phyloP scores from a whole-genome alignment of 2,797 vertebrate species.

The Oreochromis mossambicus region DNA sequence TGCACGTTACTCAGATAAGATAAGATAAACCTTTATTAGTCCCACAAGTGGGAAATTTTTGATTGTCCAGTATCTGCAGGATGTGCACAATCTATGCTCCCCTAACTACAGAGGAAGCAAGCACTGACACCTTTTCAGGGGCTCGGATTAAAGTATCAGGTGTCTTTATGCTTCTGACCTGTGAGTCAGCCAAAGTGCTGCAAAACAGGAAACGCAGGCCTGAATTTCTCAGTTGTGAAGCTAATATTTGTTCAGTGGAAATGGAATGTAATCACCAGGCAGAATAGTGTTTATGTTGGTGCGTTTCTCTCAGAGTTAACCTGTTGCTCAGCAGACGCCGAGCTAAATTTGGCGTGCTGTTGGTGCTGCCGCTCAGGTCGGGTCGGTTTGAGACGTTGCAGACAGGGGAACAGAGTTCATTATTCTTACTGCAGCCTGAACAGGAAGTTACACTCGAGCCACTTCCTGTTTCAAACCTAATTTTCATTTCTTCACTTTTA shows the following conservation, averaged over 20 bases:
- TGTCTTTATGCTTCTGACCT: neutral
- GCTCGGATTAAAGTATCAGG: neutral
- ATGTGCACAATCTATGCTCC: neutral
- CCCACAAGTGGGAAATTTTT: neutral
- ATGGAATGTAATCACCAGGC: neutral
- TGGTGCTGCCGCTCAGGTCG: neutral
- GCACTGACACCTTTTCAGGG: neutral
- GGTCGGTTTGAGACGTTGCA: neutral
- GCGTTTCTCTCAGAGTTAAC: neutral
- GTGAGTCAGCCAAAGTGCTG: neutral
- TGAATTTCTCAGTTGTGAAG: neutral
- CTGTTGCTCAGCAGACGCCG: neutral
- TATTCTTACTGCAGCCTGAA: neutral
- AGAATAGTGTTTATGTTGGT: neutral
- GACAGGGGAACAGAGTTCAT: neutral
- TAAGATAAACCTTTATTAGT: neutral
- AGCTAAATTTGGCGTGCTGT: neutral
- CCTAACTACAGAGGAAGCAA: neutral
- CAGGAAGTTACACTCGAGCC: neutral
- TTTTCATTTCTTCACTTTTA: neutral
- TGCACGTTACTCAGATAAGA: neutral
- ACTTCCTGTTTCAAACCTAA: slow-evolving; percentile 2
- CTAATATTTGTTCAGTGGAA: neutral
- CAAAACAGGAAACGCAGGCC: neutral
- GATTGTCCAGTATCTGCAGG: neutral